Conservation (phyloP, 2,797 vertebrate species). For the Peromyscus melanophrys region DNA sequence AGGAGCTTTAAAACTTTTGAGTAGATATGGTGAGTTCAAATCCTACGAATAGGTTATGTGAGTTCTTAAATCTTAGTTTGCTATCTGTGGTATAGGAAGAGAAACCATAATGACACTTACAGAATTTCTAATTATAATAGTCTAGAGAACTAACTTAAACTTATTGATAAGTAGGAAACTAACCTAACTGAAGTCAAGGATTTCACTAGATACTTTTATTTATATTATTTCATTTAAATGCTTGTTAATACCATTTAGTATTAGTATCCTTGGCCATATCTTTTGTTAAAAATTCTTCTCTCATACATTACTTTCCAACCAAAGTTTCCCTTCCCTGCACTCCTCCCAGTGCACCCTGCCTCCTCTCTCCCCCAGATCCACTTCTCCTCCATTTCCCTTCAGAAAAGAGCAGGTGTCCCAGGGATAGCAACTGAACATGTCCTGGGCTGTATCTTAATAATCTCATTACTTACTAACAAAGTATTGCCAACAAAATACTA, state of each 20-base stretch:
- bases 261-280: not conserved
- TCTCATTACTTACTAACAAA: not conserved
- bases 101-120: constrained; percentile 40
- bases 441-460: constrained; percentile 43
- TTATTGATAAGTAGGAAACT: constrained; percentile 8
- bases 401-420: not conserved
- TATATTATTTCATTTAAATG: constrained; percentile 46
- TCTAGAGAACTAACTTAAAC: not conserved
- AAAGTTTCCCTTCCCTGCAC: not conserved
- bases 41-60: not conserved
- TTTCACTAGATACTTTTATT: constrained; percentile 30
- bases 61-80: constrained; percentile 19
- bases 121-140: not conserved
- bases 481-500: constrained; percentile 19
- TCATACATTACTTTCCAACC: not conserved
- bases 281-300: not conserved
- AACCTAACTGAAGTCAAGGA: not conserved
- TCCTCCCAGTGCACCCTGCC: not conserved
- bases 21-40: constrained; percentile 34
- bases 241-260: not conserved
- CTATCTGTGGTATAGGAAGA: constrained; percentile 17
- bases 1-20: not conserved
- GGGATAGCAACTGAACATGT: not conserved
- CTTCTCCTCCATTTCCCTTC: not conserved
- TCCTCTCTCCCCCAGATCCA: not conserved